Evolutionary conservation across 2,797 vertebrate species (phyloP), one percentile per base, ranked within the genome.

Genomic region (Ptychobarbus kaznakovi): DNA sequence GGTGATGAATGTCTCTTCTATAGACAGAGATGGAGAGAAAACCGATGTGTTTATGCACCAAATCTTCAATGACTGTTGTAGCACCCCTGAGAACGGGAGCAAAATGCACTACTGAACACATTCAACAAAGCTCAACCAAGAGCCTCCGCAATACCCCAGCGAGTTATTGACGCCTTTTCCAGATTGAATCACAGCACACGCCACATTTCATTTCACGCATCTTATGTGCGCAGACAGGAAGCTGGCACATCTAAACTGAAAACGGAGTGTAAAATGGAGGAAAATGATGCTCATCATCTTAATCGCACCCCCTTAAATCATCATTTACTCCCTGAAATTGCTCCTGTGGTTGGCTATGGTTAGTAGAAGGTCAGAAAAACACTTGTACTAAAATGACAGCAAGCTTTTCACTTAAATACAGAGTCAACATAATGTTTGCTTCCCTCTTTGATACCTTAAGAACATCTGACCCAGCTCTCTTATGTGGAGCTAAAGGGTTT

Each of bases 21-120:
- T 40, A 28, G 56, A 85, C 28, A 66, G 63, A 80, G 51, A 66
- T 69, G 63, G 56, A 85, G 61, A 53, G 40, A 80, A 84, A 61
- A 15, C 40, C 44, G 11, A 32, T 18, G 58, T 79, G 46, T 82
- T 87, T 84, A 75, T 78, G 76, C 58, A 82, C 58, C 61, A 77
- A 80, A 88, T 90, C 44, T 74, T 81, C 82, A 73, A 70, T 66
- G 77, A 82, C 83, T 63, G 42, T 51, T 87, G 87, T 56, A 40
- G 42, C 72, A 32, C 80, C 81, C 75, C 80, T 72, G 74, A 77
- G 73, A 86, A 69, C n/a, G 20, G 58, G 32, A 72, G 73, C 80
- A 28, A 80, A 87, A 84, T 32, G 61, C 68, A 85, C 63, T 32
- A 65, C 72, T 40, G 42, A 68, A 81, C 61, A 46, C 72, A 61